phyloP scores from a whole-genome alignment of 2,888 invertebrate genomes.

The Cryptosula pallasiana region DNA sequence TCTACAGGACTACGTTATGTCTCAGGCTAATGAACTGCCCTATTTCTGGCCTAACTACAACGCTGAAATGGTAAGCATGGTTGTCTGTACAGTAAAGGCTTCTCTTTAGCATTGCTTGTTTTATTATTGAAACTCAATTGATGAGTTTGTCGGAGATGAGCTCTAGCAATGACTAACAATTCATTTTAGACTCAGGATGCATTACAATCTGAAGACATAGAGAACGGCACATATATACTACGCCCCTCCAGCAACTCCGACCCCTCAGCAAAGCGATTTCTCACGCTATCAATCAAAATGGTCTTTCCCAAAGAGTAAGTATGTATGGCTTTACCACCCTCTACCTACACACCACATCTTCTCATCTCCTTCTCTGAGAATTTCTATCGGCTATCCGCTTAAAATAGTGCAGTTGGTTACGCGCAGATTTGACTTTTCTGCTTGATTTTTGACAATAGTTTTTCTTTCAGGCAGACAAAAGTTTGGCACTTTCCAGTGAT shows the following conservation, averaged over 20 bases:
- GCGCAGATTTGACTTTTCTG: too few species aligned
- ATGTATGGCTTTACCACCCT: too few species aligned
- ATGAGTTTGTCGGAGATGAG: too few species aligned
- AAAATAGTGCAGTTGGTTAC: too few species aligned
- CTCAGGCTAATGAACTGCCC: background rate
- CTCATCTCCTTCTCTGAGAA: too few species aligned
- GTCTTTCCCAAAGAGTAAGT: slow-evolving; percentile 17
- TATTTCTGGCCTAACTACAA: slow-evolving; percentile 5
- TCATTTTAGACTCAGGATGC: background rate
- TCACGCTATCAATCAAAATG: slow-evolving; percentile 13
- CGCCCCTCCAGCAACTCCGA: background rate
- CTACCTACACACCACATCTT: too few species aligned
- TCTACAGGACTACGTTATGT: background rate
- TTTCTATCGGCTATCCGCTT: too few species aligned
- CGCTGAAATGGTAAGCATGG: slow-evolving; percentile 5
- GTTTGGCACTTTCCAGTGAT: slow-evolving; percentile 20
- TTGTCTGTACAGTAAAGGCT: background rate
- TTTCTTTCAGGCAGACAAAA: background rate
- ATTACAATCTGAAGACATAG: background rate
- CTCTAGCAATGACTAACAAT: too few species aligned
- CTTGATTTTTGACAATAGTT: too few species aligned
- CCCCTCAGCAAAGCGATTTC: background rate
- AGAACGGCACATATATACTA: slow-evolving; percentile 9
- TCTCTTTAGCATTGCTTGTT: background rate
- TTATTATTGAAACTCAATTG: too few species aligned